phyloP scores from a whole-genome alignment of 2,113 vertebrate genomes.

The Herpailurus yagouaroundi region DNA sequence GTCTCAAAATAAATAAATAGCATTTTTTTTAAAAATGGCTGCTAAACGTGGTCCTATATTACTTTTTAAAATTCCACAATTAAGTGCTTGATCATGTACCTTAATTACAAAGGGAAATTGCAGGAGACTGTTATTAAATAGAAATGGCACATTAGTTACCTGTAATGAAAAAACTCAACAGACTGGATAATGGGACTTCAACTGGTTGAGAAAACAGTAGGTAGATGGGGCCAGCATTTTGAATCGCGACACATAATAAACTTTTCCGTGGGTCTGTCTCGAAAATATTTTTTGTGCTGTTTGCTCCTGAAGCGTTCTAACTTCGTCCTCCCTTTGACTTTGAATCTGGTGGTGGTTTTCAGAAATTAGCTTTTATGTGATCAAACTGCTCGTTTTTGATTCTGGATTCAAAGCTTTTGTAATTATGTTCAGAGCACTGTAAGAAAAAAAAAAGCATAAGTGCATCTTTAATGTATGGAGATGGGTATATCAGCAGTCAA shows the following conservation, averaged over 20 bases:
- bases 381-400: conserved; percentile 73
- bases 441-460: conserved; percentile 30
- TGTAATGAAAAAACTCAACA: conserved; percentile 80
- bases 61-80: conserved; percentile 53
- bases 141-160: conserved; percentile 68
- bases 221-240: background rate
- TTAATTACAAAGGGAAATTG: conserved; percentile 79
- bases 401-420: conserved; percentile 73
- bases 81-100: conserved; percentile 69
- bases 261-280: background rate
- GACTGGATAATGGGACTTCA: conserved; percentile 69
- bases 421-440: conserved; percentile 74
- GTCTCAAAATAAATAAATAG: no score
- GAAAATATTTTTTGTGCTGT: background rate
- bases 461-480: conserved; percentile 73
- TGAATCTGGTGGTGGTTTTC: conserved; percentile 68
- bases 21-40: background rate
- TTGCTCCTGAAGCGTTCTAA: conserved; percentile 61
- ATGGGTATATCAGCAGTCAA: conserved; percentile 40
- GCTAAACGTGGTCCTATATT: background rate
- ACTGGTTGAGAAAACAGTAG: conserved; percentile 54
- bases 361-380: conserved; percentile 78
- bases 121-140: conserved; percentile 73
- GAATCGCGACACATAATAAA: background rate
- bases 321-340: conserved; percentile 68